Evolutionary conservation across 2,888 invertebrate genomes (phyloP).

Genomic region (Ichneumoninae sp.): DNA sequence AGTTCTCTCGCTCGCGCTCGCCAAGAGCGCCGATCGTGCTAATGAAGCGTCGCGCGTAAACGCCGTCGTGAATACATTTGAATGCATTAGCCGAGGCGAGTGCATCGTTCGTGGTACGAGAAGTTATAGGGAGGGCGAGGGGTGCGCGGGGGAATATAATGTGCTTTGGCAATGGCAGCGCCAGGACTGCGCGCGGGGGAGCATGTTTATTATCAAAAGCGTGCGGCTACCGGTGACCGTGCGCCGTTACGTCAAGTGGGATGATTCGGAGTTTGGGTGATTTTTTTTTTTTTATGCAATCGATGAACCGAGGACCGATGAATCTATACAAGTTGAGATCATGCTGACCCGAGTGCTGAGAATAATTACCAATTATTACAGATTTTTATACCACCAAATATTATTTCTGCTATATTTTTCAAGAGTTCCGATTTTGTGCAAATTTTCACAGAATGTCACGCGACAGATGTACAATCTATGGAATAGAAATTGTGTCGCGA

Average conservation of each 20-base stretch:
- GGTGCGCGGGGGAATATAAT: conserved; percentile 13
- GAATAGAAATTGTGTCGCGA: too few species aligned
- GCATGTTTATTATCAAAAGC: conserved; percentile 25
- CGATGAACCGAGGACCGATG: neutral
- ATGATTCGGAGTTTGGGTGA: neutral
- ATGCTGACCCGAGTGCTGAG: neutral
- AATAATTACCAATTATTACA: neutral
- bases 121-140: conserved; percentile 35
- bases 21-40: conserved; percentile 71
- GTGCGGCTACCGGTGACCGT: conserved; percentile 2
- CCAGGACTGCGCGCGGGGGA: neutral
- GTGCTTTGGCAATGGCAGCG: conserved; percentile 17
- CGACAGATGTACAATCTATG: too few species aligned
- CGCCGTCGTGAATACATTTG: conserved; percentile 79
- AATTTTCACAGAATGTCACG: too few species aligned
- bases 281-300: neutral
- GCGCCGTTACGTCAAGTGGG: neutral
- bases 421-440: too few species aligned
- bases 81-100: conserved; percentile 75
- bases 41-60: conserved; percentile 79
- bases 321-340: neutral
- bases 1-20: conserved; percentile 11
- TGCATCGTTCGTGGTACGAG: conserved; percentile 43
- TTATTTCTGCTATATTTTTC: too few species aligned
- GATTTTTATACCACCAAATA: too few species aligned